Evolutionary conservation across 1,140 invertebrate species (phyloP), one percentile per base, ranked within the genome.

Genomic region (Palaemon carinicauda): DNA sequence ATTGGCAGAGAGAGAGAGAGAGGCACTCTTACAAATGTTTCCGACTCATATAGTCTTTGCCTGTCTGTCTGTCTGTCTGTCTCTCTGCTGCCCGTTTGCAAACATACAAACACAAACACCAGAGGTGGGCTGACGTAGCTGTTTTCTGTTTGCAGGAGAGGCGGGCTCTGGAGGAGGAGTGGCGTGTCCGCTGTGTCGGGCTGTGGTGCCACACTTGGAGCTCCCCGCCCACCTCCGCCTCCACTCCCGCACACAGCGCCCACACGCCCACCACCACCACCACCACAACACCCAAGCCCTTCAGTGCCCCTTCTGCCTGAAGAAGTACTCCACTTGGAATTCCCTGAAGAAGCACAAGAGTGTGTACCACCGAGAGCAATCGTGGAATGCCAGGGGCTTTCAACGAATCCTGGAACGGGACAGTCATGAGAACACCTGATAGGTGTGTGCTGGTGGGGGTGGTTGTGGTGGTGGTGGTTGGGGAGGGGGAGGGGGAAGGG

Each of bases 271-370:
- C 41, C 60, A 60, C 90, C 84, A 78, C 77, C 77, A 77, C 29
- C 78, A 75, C 41, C 60, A 60, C 90, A 95, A 95, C 90, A 95
- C 95, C 91, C 94, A 95, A 92, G 95, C 96, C 93, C 95, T 95
- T 89, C 95, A 96, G 90, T 96, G 96, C 94, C 96, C 96, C 93
- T 96, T 96, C 92, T 96, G 95, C 93, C 95, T 96, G 91, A 94
- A 96, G 91, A 95, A 96, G 90, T 96, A 96, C 93, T 96, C 95
- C 93, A 96, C 95, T 91, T 93, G 96, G 90, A 96, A 96, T 93
- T 96, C 95, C 91, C 93, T 96, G 89, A 93, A 96, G 91, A 96
- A 96, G 93, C 96, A 96, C 93, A 96, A 96, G 94, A 96, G 95
- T 92, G 96, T 96, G 93, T 96, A 96, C 92, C 96, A 96, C 93